Evolutionary conservation across 2,113 vertebrate species (phyloP).

Genomic region (Salvelinus namaycush): DNA sequence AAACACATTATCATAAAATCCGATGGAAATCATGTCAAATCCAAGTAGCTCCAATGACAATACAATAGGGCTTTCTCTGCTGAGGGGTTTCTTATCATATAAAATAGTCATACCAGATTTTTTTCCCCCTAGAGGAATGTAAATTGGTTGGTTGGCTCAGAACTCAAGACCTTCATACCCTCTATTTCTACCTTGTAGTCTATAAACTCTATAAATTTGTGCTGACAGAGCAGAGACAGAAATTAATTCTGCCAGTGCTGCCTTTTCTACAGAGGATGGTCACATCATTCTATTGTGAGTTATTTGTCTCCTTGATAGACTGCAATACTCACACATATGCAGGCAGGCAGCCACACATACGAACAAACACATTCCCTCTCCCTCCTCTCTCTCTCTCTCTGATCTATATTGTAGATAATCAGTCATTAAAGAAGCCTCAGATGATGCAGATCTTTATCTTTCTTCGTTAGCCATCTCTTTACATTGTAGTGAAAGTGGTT

Average conservation of each 20-base stretch:
- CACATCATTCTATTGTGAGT: constrained; percentile 26
- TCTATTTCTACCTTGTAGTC: constrained; percentile 33
- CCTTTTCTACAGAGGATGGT: constrained; percentile 29
- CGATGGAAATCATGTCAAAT: constrained; percentile 33
- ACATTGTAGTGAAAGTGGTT: constrained; percentile 58
- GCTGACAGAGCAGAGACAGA: constrained; percentile 24
- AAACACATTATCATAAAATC: constrained; percentile 39
- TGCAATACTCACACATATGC: neutral
- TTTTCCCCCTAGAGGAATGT: too few relatives aligned
- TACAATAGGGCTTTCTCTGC: constrained; percentile 47
- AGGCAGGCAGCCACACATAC: constrained; percentile 18
- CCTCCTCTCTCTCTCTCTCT: neutral
- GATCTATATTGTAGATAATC: constrained; percentile 20
- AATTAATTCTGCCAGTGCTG: constrained; percentile 8
- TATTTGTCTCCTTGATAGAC: constrained; percentile 29
- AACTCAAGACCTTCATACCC: constrained; percentile 11
- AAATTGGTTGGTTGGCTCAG: constrained; percentile 1
- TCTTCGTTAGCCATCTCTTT: constrained; percentile 59
- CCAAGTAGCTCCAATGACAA: constrained; percentile 20
- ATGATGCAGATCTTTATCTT: constrained; percentile 49
- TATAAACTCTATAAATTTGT: constrained; percentile 1
- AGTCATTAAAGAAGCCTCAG: constrained; percentile 45
- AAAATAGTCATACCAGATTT: neutral
- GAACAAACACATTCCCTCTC: constrained; percentile 25
- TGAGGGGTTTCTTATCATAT: constrained; percentile 9